Evolutionary conservation across 2,888 invertebrate species (phyloP).

Genomic region (Eupithecia centaureata): DNA sequence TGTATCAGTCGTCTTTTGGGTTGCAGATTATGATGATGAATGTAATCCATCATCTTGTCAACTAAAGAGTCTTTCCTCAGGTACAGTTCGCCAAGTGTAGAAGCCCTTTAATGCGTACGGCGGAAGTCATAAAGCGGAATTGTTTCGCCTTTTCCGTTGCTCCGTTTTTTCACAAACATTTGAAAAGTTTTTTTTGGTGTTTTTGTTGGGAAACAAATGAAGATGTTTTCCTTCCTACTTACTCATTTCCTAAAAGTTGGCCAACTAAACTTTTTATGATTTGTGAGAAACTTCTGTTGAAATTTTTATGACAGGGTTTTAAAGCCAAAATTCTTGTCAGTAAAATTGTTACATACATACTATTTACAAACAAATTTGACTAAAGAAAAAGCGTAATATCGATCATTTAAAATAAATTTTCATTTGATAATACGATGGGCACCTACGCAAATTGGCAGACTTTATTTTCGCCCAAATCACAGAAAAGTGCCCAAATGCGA

Average conservation of each 20-base stretch:
- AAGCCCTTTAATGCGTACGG: slow-evolving; percentile 54
- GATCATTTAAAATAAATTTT: no score
- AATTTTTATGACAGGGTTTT: neutral
- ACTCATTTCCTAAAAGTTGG: slow-evolving; percentile 14
- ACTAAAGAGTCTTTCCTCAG: neutral
- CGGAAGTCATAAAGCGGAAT: slow-evolving; percentile 77
- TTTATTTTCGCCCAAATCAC: no score
- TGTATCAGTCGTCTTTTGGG: no score
- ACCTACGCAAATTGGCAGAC: no score
- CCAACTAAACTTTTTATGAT: neutral
- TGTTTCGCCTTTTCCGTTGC: slow-evolving; percentile 68
- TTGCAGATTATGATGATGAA: neutral
- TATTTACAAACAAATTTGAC: no score
- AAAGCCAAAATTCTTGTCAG: neutral
- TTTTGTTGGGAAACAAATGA: slow-evolving; percentile 23
- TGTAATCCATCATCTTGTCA: no score
- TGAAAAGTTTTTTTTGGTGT: slow-evolving; percentile 47
- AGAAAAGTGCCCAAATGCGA: no score
- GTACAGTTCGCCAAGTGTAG: neutral
- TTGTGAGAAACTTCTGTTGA: neutral
- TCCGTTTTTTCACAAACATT: slow-evolving; percentile 52
- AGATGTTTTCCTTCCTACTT: slow-evolving; percentile 18
- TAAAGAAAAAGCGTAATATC: no score
- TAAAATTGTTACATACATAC: no score
- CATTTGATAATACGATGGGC: no score